Base-by-base conservation (phyloP, 2,797 vertebrate genomes). In the Avahi laniger region DNA sequence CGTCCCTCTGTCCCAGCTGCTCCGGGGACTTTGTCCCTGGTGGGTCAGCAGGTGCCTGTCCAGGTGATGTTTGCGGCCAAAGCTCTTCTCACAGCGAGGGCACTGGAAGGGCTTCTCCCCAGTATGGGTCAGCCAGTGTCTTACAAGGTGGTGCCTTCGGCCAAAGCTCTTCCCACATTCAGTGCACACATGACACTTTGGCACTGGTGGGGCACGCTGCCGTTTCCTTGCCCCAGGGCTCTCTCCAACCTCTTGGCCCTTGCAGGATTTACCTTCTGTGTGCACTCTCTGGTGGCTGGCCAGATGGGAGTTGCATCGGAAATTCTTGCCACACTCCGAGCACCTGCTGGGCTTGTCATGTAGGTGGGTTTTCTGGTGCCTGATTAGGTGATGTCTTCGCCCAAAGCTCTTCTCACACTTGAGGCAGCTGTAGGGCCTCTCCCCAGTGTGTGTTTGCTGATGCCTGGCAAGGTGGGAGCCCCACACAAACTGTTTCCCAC, bases 91-190 rank as follows among this genome's bases (percentile, higher is more conserved):
- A 26, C 99, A 99, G 95, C 99, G 99, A 0, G 99, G 98, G 88
- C 99, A 99, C 50, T 98, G 98, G 98, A 99, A 99, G 3, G 99
- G 99, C 91, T 98, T 98, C 80, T 99, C 99, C 2, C 98, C 99
- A 3, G 99, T 98, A 81, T 99, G 99, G 11, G 98, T 99, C 5
- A 99, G 98, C 95, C 99, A 99, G 0, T 99, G 99, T 11, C 99
- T 99, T 83, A 99, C 98, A 35, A 99, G 98, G 6, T 99, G 98
- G 0, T 99, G 99, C 13, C 99, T 98, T 59, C 99, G 99, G 93
- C 99, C 99, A 97, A 99, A 99, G 97, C 99, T 98, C 98, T 99
- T 99, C 63, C 97, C 97, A 24, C 99, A 99, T 28, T 98, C 98
- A 0, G 94, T 59, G 95, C 99, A 99, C 24, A 97, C 91, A 1